These are phyloP conservation scores for Brachionus rubens DNA, from an alignment of 1,140 invertebrate genomes.

Conservation along the genomic window DNA sequence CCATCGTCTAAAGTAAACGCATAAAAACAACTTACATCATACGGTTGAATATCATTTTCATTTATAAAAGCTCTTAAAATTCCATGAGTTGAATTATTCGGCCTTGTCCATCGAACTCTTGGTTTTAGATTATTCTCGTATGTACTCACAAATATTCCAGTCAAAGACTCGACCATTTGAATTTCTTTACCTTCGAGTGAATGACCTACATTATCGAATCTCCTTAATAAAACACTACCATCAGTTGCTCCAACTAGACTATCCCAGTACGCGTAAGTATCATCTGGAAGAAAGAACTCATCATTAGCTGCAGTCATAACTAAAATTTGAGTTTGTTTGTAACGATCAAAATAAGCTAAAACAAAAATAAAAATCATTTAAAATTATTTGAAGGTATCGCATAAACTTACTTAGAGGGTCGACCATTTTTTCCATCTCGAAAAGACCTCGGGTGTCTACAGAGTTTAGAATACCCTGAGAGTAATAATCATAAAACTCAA, in stretches of 20 bases:
- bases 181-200: constrained; percentile 51
- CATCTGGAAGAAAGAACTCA: constrained; percentile 54
- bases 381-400: too few species aligned
- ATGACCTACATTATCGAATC: constrained; percentile 53
- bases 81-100: constrained; percentile 34
- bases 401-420: constrained; percentile 51
- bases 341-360: constrained; percentile 53
- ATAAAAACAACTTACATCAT: constrained; percentile 4
- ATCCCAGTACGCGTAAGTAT: constrained; percentile 16
- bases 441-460: constrained; percentile 5
- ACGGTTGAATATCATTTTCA: background rate
- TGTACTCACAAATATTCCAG: constrained; percentile 50
- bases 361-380: background rate
- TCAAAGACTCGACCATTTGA: constrained; percentile 50
- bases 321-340: constrained; percentile 52
- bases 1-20: constrained; percentile 19
- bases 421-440: constrained; percentile 51
- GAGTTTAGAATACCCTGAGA: background rate
- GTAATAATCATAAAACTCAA: constrained; percentile 46
- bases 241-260: background rate
- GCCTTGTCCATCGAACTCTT: background rate
- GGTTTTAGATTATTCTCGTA: constrained; percentile 33
- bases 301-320: constrained; percentile 53
- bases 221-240: background rate
- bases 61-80: constrained; percentile 35